Evolutionary conservation across 2,113 vertebrate genomes (phyloP).

Genomic region (Syngnathoides biaculeatus): DNA sequence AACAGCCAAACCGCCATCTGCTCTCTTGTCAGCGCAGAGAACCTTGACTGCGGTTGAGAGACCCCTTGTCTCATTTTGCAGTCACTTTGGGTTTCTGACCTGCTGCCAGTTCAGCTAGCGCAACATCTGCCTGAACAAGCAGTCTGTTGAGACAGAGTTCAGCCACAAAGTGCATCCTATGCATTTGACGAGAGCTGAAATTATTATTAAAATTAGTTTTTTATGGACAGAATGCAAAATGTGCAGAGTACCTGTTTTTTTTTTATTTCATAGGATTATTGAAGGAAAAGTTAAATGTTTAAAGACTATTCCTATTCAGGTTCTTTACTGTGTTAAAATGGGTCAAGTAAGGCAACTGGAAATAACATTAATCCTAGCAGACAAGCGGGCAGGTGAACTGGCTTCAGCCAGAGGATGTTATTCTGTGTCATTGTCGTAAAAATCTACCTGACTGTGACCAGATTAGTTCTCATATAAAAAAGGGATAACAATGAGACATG

Average conservation of each 20-base stretch:
- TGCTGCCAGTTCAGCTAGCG: slow-evolving; percentile 44
- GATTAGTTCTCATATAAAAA: slow-evolving; percentile 1
- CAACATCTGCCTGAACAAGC: slow-evolving; percentile 57
- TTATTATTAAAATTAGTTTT: background rate
- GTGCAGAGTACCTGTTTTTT: background rate
- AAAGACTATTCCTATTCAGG: background rate
- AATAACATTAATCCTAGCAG: slow-evolving; percentile 25
- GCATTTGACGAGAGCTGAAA: background rate
- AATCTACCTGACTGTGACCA: background rate
- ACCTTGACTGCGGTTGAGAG: slow-evolving; percentile 57
- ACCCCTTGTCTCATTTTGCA: slow-evolving; percentile 61
- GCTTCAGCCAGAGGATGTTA: slow-evolving; percentile 25
- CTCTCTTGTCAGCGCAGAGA: slow-evolving; percentile 55
- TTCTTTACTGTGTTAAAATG: background rate
- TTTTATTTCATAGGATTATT: background rate
- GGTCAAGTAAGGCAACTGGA: slow-evolving; percentile 32
- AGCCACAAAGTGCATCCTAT: slow-evolving; percentile 17
- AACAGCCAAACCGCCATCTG: slow-evolving; percentile 55
- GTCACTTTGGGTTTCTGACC: slow-evolving; percentile 54
- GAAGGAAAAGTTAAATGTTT: background rate
- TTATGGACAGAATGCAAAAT: background rate
- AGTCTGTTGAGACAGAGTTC: slow-evolving; percentile 25
- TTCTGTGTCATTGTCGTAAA: slow-evolving; percentile 21
- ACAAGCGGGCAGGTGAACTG: slow-evolving; percentile 39
- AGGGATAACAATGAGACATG: slow-evolving; percentile 13